These are phyloP conservation scores for Acanthurus leucopareius DNA, from an alignment of 2,797 vertebrate species.

Conservation along the genomic window DNA sequence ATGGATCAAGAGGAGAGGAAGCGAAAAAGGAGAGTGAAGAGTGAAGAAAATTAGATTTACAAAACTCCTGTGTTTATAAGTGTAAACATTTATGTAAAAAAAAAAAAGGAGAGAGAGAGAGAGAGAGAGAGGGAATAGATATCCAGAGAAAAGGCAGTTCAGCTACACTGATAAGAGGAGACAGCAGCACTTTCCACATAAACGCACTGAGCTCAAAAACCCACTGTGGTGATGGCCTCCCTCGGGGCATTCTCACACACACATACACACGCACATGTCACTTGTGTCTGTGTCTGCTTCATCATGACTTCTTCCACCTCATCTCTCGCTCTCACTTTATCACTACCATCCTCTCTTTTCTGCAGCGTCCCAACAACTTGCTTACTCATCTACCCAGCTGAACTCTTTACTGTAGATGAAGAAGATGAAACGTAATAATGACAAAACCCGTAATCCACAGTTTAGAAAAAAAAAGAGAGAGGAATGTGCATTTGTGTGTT, in stretches of 20 bases:
- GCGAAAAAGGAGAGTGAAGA: not conserved
- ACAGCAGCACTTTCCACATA: constrained; percentile 76
- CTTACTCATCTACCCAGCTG: not conserved
- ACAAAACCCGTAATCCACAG: constrained; percentile 5
- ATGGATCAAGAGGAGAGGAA: too few species aligned
- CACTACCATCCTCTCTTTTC: constrained; percentile 18
- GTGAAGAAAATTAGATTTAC: constrained; percentile 24
- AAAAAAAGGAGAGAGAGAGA: not conserved
- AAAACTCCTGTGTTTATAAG: constrained; percentile 38
- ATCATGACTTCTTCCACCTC: constrained; percentile 51
- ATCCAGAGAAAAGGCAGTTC: constrained; percentile 42
- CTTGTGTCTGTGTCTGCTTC: constrained; percentile 27
- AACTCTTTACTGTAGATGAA: not conserved
- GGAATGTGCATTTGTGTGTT: constrained; percentile 6
- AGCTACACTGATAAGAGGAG: constrained; percentile 68
- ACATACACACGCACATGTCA: constrained; percentile 31
- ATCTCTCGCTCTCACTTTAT: constrained; percentile 38
- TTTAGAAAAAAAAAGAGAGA: not conserved
- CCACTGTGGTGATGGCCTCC: constrained; percentile 64
- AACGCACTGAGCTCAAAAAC: constrained; percentile 70
- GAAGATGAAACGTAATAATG: not conserved
- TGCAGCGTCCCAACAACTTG: constrained; percentile 10
- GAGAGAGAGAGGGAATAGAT: not conserved
- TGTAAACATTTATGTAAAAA: constrained; percentile 25
- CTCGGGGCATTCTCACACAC: constrained; percentile 55